Percentiles rank a stretch among this genome's conserved stretches.
These are phyloP conservation scores for Phragmatobia fuliginosa DNA, from an alignment of 2,888 invertebrate species.

Conservation along the genomic window DNA sequence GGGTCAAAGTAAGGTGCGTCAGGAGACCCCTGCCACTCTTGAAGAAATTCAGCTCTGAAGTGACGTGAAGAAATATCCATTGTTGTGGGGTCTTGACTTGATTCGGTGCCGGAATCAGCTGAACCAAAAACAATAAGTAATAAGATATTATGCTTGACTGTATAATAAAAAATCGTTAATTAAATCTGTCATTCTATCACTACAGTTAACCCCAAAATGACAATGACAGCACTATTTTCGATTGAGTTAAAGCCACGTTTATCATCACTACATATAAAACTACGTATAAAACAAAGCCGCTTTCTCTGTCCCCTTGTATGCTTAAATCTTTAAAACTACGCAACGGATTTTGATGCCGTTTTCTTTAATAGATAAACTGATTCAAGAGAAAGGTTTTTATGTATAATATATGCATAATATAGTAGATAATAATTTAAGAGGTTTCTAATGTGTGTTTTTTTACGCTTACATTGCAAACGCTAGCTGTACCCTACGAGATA, in stretches of 20 bases:
- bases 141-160: neutral
- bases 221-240: neutral
- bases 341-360: too few relatives aligned
- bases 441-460: too few relatives aligned
- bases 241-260: neutral
- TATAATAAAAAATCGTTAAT: neutral
- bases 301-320: too few relatives aligned
- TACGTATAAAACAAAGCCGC: too few relatives aligned
- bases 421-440: too few relatives aligned
- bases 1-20: constrained; percentile 93
- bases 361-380: too few relatives aligned
- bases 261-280: too few relatives aligned
- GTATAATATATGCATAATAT: too few relatives aligned
- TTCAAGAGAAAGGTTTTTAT: too few relatives aligned
- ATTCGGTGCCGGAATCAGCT: constrained; percentile 87
- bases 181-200: neutral
- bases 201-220: neutral
- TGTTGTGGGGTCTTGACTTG: constrained; percentile 85
- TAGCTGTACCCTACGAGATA: too few relatives aligned
- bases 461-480: too few relatives aligned
- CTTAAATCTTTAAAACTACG: too few relatives aligned
- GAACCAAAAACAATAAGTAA: constrained; percentile 20
- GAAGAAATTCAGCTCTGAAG: constrained; percentile 79
- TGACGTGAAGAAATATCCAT: constrained; percentile 77
- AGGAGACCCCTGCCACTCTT: constrained; percentile 75